These are phyloP conservation scores for Drosophila melanosoma DNA, from an alignment of 2,888 invertebrate species.

Conservation along the genomic window DNA sequence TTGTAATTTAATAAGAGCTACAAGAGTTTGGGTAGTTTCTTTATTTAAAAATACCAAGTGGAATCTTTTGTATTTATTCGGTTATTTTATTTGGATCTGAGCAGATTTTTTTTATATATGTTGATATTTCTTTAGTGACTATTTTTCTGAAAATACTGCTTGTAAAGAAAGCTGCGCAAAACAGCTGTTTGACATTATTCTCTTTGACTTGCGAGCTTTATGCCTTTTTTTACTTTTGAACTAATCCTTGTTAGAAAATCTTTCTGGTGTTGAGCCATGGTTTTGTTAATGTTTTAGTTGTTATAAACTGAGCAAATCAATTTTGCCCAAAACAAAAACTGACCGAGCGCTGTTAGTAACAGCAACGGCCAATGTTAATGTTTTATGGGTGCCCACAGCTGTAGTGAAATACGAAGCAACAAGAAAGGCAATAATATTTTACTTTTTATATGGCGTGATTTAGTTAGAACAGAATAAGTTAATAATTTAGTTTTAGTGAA, in stretches of 20 bases:
- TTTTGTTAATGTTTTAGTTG: not conserved
- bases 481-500: conserved; percentile 43
- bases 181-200: not conserved
- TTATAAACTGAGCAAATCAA: not conserved
- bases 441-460: conserved; percentile 46
- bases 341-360: not conserved
- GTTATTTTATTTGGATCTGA: not conserved
- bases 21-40: not conserved
- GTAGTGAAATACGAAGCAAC: conserved; percentile 3
- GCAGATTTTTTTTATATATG: not conserved
- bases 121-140: not conserved
- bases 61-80: not conserved
- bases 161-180: not conserved
- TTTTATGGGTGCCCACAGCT: conserved; percentile 6
- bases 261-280: not conserved
- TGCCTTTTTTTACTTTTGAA: not conserved
- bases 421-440: conserved; percentile 17
- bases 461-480: conserved; percentile 16
- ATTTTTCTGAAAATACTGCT: not conserved
- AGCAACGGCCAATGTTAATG: not conserved
- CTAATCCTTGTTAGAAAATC: not conserved
- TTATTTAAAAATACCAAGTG: not conserved
- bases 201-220: not conserved
- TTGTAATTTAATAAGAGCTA: not conserved
- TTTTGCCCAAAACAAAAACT: not conserved